A percentile compares a stretch with the other conserved stretches of the same genome.
Conservation (phyloP, 1,140 invertebrate species). For the Drosophila prosaltans region DNA sequence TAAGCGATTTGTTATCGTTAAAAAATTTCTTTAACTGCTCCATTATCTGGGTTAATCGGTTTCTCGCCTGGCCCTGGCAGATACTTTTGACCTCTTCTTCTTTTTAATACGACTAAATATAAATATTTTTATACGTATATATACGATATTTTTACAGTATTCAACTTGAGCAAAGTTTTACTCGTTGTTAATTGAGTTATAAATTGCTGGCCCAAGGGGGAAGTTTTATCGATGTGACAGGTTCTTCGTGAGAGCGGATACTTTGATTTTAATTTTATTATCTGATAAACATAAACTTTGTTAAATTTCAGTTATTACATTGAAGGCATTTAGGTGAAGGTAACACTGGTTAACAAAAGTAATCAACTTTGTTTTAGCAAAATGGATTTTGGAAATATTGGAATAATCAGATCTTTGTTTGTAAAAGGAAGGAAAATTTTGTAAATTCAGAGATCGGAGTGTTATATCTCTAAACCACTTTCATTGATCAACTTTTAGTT, state of each 20-base stretch:
- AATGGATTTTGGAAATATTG: too few relatives aligned
- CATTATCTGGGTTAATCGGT: slow-evolving; percentile 69
- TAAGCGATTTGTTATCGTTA: slow-evolving; percentile 78
- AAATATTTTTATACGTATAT: neutral
- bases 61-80: slow-evolving; percentile 56
- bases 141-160: slow-evolving; percentile 66
- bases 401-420: too few relatives aligned
- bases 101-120: slow-evolving; percentile 67
- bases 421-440: too few relatives aligned
- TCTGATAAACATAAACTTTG: neutral
- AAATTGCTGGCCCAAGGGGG: slow-evolving; percentile 33
- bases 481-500: too few relatives aligned
- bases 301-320: neutral
- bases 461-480: too few relatives aligned
- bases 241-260: neutral
- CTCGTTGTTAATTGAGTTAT: slow-evolving; percentile 74
- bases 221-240: slow-evolving; percentile 14
- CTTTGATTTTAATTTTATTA: slow-evolving; percentile 5
- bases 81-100: slow-evolving; percentile 42
- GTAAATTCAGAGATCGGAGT: too few relatives aligned
- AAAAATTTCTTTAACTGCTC: slow-evolving; percentile 49
- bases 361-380: too few relatives aligned
- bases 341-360: too few relatives aligned
- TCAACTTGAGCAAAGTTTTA: slow-evolving; percentile 22
- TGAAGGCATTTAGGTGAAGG: neutral